Percentiles rank a stretch among this genome's conserved stretches.
These are phyloP conservation scores for Semnornis frantzii DNA, from an alignment of 2,113 vertebrate species.

Conservation along the genomic window DNA sequence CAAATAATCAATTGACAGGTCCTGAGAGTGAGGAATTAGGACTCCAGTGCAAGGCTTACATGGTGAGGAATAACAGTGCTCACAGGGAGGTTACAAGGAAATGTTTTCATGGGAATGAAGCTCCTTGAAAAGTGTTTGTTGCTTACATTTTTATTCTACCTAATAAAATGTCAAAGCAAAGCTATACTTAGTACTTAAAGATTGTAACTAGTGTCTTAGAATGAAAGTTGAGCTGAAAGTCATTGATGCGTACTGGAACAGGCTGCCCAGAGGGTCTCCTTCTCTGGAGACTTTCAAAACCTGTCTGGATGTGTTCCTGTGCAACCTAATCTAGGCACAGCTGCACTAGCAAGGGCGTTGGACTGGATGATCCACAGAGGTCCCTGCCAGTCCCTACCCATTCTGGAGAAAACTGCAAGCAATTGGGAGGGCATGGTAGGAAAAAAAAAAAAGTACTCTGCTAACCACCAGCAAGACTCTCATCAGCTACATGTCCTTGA, in stretches of 20 bases:
- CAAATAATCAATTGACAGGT: neutral
- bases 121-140: conserved; percentile 13
- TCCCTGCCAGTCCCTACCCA: too few relatives aligned
- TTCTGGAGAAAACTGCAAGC: neutral
- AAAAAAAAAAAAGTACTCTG: neutral
- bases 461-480: neutral
- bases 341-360: too few relatives aligned
- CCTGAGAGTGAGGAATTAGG: neutral
- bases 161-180: neutral
- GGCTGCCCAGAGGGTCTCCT: too few relatives aligned
- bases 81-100: neutral
- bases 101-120: neutral
- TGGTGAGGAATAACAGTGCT: neutral
- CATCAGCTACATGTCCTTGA: neutral
- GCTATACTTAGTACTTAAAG: neutral
- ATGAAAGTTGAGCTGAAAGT: neutral
- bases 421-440: neutral
- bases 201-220: neutral
- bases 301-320: too few relatives aligned
- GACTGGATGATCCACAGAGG: too few relatives aligned
- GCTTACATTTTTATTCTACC: neutral
- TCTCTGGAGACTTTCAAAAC: too few relatives aligned
- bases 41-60: neutral
- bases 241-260: neutral
- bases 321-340: too few relatives aligned